Evolutionary conservation across 2,888 invertebrate species (phyloP), one percentile per base, ranked within the genome.

Genomic region (Xestoiulus laeticollis): DNA sequence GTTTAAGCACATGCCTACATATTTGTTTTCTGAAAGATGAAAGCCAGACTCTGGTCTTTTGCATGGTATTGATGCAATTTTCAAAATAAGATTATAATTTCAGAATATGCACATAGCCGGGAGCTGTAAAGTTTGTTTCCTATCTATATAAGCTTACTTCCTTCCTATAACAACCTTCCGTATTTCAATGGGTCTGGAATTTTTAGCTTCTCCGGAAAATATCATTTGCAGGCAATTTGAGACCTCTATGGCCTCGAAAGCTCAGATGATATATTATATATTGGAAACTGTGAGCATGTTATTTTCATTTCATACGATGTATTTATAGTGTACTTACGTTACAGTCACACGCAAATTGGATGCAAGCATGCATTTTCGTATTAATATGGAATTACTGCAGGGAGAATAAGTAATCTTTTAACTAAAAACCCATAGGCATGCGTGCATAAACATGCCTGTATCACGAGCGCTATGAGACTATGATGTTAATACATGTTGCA

Each of bases 11-110:
- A 68, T 68, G 68, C 10, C 12, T 68, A 68, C 6, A 68, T 68
- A 68, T 26, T 68, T 68, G 68, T 22, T 4, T n/a, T 19, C 68
- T 68, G 68, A 68, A 68, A 68, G 68, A 22, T 68, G 26, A 68
- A 68, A 68, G 68, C 68, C 26, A 68, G 68, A 10, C 22, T 68
- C 68, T 26, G 26, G 68, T 68, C 68, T 26, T 22, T 68, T 22
- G 68, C 68, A 26, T 68, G 26, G 26, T 22, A 22, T 68, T 68
- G 22, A 68, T 68, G 68, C 68, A 68, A 68, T 68, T 22, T 68
- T 68, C 68, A 68, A 68, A 68, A 68, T 68, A 26, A 22, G 26
- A 68, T 68, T 68, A 68, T 68, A 68, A 68, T 68, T 68, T 22
- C 26, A 6, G 26, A 68, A 68, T 68, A 68, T 68, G 26, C 68